A percentile compares a stretch with the other conserved stretches of the same genome.
phyloP scores from a whole-genome alignment of 2,888 invertebrate genomes.

The Limnephilus rhombicus region DNA sequence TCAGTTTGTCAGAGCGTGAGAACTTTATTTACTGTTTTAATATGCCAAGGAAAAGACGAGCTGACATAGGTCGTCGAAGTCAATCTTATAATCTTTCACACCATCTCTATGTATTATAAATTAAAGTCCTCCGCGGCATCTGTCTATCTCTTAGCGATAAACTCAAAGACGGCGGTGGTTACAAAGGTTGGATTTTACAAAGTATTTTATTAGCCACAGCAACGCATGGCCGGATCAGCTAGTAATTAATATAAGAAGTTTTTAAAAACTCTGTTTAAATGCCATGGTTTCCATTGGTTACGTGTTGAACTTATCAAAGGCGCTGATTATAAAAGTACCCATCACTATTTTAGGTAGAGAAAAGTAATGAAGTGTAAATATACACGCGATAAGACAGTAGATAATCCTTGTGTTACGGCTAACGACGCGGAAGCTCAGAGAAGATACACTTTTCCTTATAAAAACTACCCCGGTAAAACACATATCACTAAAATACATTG shows the following conservation, averaged over 20 bases:
- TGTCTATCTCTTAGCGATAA: no score
- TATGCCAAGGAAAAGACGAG: no score
- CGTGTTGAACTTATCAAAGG: background rate
- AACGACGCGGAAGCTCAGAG: conserved; percentile 39
- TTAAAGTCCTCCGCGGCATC: no score
- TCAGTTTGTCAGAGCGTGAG: no score
- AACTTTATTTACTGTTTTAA: no score
- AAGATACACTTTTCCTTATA: conserved; percentile 35
- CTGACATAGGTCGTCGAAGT: no score
- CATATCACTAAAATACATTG: background rate
- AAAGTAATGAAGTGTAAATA: conserved; percentile 39
- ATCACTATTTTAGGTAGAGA: background rate
- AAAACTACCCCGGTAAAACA: conserved; percentile 25
- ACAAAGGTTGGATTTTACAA: no score
- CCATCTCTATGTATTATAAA: no score
- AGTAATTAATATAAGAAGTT: background rate
- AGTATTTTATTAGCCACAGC: no score
- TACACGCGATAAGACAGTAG: conserved; percentile 35
- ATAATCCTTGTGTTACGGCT: conserved; percentile 11
- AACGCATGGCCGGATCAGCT: no score
- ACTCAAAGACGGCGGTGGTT: no score
- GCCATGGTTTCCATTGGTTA: background rate
- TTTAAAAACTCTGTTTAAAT: background rate
- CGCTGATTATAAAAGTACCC: background rate
- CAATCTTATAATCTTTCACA: no score